Base-by-base conservation (phyloP, 2,797 vertebrate genomes). In the Vireo griseus region DNA sequence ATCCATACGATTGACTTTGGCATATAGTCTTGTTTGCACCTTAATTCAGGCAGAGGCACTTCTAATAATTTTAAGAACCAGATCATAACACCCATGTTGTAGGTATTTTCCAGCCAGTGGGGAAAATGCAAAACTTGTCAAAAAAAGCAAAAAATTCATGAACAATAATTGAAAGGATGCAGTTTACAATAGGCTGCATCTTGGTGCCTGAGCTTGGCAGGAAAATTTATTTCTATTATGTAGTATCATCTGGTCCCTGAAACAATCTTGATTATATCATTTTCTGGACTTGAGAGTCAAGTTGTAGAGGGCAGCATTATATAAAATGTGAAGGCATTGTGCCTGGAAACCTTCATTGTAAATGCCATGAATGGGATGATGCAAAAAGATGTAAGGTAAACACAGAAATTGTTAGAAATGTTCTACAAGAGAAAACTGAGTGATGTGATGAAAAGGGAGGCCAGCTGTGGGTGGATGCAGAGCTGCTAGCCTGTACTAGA, bases 261-360 rank as follows among this genome's bases (percentile, higher is more conserved):
- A 84, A 62, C 11, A 21, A 5, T 40, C 2, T 67, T 1, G 1
- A 18, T 52, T 8, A 54, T 51, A 44, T 10, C 0, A 45, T 85
- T 88, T 84, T 78, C 66, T 66, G 58, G 66, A 81, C 37, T 93
- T 65, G 14, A 65, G 13, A 81, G 39, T 86, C 47, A 33, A 68
- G n/a, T 62, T 3, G 0, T 39, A 62, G 44, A 87, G 11, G 39
- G 24, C 28, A 86, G 54, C 3, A 2, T 28, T 35, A 21, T 55
- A 39, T 45, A 63, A 86, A 65, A 75, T 65, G 35, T 59, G 74
- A 45, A 80, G 22, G 50, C 13, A 57, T 21, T 45, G 57, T 77
- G 54, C 39, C 16, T 21, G 39, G 63, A 87, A 91, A 9, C 29
- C 66, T 87, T 55, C 4, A 28, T 58, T 7, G 2, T 16, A 74